phyloP scores from a whole-genome alignment of 2,113 vertebrate genomes.

The Vireo altiloquus region DNA sequence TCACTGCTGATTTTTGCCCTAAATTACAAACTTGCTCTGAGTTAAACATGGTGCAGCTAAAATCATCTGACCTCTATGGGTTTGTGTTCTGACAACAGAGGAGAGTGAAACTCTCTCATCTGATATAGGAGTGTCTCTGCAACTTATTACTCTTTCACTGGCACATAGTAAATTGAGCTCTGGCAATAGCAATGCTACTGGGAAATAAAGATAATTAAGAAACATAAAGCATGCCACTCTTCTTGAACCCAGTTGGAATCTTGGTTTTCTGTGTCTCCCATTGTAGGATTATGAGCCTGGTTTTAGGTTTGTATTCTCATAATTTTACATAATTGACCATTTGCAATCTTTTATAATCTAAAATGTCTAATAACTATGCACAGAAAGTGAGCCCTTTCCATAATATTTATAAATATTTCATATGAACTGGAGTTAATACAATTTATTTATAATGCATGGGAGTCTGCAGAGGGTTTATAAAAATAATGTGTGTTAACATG shows the following conservation, averaged over 20 bases:
- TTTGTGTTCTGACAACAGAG: slow-evolving; percentile 60
- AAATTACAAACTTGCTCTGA: not conserved
- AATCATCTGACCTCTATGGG: slow-evolving; percentile 20
- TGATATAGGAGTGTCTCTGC: slow-evolving; percentile 63
- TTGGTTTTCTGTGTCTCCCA: slow-evolving; percentile 51
- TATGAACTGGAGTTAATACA: slow-evolving; percentile 52
- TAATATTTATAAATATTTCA: slow-evolving; percentile 72
- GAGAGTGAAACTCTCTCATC: slow-evolving; percentile 63
- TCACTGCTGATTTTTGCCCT: not conserved
- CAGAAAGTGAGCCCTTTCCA: slow-evolving; percentile 55
- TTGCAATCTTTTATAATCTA: slow-evolving; percentile 57
- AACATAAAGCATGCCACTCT: slow-evolving; percentile 76
- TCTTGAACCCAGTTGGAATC: slow-evolving; percentile 65
- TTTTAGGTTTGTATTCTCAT: slow-evolving; percentile 49
- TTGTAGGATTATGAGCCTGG: slow-evolving; percentile 43
- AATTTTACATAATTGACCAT: slow-evolving; percentile 59
- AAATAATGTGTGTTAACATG: slow-evolving; percentile 64
- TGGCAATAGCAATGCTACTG: slow-evolving; percentile 68
- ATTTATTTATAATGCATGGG: slow-evolving; percentile 65
- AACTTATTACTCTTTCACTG: slow-evolving; percentile 72
- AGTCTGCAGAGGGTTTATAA: slow-evolving; percentile 54
- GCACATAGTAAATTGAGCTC: slow-evolving; percentile 70
- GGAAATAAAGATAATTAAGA: slow-evolving; percentile 81
- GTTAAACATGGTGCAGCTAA: slow-evolving; percentile 36
- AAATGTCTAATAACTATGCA: slow-evolving; percentile 61